Conservation (phyloP, 1,140 invertebrate species). For the Papilio aristodemus region DNA sequence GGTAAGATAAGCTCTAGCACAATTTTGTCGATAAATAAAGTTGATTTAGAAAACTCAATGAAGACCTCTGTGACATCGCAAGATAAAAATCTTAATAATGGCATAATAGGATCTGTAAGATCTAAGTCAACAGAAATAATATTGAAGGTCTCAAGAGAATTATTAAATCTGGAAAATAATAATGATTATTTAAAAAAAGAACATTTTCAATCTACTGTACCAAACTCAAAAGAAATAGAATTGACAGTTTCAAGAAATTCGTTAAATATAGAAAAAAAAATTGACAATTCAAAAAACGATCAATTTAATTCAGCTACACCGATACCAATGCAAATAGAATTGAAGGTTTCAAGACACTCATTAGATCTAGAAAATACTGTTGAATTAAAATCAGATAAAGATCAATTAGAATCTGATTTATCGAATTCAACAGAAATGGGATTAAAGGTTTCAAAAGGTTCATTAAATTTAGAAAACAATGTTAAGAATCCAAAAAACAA, state of each 20-base stretch:
- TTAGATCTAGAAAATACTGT: too few species aligned
- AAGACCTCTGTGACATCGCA: not conserved
- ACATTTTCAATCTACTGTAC: too few species aligned
- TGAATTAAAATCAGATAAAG: too few species aligned
- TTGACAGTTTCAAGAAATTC: too few species aligned
- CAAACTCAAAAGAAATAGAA: too few species aligned
- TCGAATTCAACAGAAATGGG: not conserved
- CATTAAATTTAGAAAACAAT: not conserved
- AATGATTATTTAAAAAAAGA: not conserved
- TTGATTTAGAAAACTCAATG: not conserved
- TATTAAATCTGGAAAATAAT: slow-evolving; percentile 27
- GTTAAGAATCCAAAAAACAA: not conserved
- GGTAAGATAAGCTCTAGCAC: not conserved
- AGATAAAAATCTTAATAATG: not conserved
- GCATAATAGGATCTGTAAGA: not conserved
- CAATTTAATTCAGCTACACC: too few species aligned
- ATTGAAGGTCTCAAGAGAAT: too few species aligned
- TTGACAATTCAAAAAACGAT: not conserved
- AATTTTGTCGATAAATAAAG: not conserved
- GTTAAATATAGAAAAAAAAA: slow-evolving; percentile 26
- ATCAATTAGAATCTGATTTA: too few species aligned
- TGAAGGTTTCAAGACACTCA: too few species aligned
- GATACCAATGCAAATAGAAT: too few species aligned
- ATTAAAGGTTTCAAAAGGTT: not conserved
- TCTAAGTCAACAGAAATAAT: not conserved